Conservation (phyloP, 2,888 invertebrate species). For the Galerucella pusilla region DNA sequence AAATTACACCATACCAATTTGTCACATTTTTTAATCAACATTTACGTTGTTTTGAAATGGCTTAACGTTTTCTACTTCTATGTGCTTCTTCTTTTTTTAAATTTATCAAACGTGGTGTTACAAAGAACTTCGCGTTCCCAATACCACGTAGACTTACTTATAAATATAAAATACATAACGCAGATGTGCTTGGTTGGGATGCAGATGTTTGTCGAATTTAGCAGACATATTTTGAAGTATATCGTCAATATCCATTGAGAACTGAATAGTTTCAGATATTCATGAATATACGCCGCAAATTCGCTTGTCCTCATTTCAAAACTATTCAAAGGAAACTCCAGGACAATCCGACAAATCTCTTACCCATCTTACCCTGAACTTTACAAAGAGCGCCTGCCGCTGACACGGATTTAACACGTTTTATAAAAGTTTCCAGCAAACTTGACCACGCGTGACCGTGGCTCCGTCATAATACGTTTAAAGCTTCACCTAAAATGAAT, state of each 20-base stretch:
- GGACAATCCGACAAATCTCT: conserved; percentile 15
- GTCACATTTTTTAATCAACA: too few relatives aligned
- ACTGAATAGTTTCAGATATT: conserved; percentile 34
- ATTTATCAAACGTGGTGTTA: conserved; percentile 19
- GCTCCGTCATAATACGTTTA: too few relatives aligned
- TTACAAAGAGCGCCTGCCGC: neutral
- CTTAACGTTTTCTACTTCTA: neutral
- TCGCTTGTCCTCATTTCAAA: conserved; percentile 22
- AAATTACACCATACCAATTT: too few relatives aligned
- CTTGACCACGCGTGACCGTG: too few relatives aligned
- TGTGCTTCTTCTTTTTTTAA: conserved; percentile 11
- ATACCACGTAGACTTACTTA: conserved; percentile 23
- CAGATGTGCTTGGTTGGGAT: conserved; percentile 32
- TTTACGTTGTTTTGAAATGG: too few relatives aligned
- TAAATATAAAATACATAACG: conserved; percentile 33
- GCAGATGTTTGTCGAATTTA: conserved; percentile 32
- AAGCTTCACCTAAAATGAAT: too few relatives aligned
- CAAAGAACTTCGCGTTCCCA: conserved; percentile 25
- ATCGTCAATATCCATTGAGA: conserved; percentile 32
- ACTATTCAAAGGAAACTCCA: conserved; percentile 18
- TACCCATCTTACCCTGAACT: neutral
- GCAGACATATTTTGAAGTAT: conserved; percentile 31
- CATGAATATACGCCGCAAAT: conserved; percentile 30
- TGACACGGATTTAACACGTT: too few relatives aligned
- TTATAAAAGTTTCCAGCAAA: too few relatives aligned